Evolutionary conservation across 2,797 vertebrate species (phyloP), one percentile per base, ranked within the genome.

Genomic region (Phrynocephalus forsythii): DNA sequence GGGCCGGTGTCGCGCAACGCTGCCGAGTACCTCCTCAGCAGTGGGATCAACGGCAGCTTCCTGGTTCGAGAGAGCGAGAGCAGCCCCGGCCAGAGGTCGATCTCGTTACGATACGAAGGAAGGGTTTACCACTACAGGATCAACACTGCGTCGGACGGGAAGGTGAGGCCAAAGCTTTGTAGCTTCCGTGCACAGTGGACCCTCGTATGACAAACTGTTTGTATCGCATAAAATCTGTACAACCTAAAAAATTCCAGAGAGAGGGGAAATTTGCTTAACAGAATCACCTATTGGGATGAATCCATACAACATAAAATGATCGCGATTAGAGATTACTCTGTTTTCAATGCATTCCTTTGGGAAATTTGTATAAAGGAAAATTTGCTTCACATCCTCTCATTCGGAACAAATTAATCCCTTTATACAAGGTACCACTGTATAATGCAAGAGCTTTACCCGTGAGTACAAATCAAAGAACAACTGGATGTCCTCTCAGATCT

Each of bases 41-140:
- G 98, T 0, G 98, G 99, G 0, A 99, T 99, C 96, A 99, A 99
- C 22, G 99, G 99, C 87, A 99, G 98, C 97, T 99, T 99, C 91
- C 95, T 99, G 94, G 99, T 99, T 86, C 97, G 99, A 0, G 99
- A 99, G 97, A 99, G 99, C 0, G 99, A 99, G 97, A 99, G 99
- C 97, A 99, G 99, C 81, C 99, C 99, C 0, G 99, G 99, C 0
- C 99, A 99, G 96, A 96, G 98, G 92, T 99, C 99, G 83, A 99
- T 99, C 90, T 99, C 99, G 0, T 97, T 99, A 93, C 95, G 99
- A 72, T 99, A 99, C 22, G 99, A 99, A 88, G 99, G 99, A 0
- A 96, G 99, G 85, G 99, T 99, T 75, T 99, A 99, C 97, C 99
- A 99, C 97, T 99, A 99, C 97, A 96, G 99, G 90, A 99, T 99